Conservation (phyloP, 2,797 vertebrate species). For the Microcaecilia unicolor region DNA sequence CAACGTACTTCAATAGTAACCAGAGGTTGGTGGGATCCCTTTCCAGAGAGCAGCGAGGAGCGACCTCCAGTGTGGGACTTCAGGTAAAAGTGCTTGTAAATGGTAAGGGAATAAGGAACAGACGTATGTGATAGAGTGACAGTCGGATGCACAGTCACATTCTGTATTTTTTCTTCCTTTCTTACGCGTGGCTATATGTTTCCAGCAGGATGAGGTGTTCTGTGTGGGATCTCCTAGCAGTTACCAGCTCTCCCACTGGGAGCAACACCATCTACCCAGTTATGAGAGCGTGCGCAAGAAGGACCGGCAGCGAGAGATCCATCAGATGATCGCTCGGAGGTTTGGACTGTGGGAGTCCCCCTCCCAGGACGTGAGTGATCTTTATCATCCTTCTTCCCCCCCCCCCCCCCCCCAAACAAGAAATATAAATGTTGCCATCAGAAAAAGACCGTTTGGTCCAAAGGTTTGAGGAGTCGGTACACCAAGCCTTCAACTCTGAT, state of each 20-base stretch:
- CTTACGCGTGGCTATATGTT: too few species aligned
- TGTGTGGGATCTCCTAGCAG: slow-evolving; percentile 58
- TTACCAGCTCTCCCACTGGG: slow-evolving; percentile 49
- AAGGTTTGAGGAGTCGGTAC: too few species aligned
- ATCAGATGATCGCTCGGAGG: slow-evolving; percentile 67
- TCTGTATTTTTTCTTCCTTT: too few species aligned
- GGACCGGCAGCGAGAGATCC: slow-evolving; percentile 71
- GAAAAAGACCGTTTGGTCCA: too few species aligned
- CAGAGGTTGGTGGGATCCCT: slow-evolving; percentile 60
- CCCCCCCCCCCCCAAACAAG: not conserved
- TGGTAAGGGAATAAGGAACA: too few species aligned
- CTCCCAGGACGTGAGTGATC: slow-evolving; percentile 47
- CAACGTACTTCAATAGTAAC: slow-evolving; percentile 68
- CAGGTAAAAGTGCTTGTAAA: slow-evolving; percentile 49
- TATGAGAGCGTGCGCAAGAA: slow-evolving; percentile 72
- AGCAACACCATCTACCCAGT: slow-evolving; percentile 59
- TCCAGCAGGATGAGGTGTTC: slow-evolving; percentile 59
- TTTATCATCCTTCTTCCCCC: not conserved
- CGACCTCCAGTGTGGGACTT: slow-evolving; percentile 7
- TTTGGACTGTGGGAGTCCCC: slow-evolving; percentile 57
- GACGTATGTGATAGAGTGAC: too few species aligned
- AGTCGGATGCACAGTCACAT: too few species aligned
- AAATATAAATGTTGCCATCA: slow-evolving; percentile 3
- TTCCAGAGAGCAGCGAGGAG: slow-evolving; percentile 27
- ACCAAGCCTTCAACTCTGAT: too few species aligned